Base-by-base conservation (phyloP, 2,888 invertebrate species). In the Odontocolon sp. region DNA sequence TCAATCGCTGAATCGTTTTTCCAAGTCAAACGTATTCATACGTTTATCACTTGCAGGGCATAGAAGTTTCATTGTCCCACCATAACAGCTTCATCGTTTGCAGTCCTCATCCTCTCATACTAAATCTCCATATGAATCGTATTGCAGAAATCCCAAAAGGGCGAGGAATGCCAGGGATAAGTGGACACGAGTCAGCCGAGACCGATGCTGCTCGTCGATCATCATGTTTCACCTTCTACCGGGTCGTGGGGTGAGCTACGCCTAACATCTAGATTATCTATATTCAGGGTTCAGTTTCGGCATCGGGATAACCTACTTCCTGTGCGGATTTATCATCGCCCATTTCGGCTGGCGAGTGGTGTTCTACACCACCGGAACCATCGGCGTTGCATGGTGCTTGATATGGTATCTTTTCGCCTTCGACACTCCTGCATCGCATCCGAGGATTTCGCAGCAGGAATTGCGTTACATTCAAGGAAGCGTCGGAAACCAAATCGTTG, bases 211-310 rank as follows among this genome's bases (percentile, higher is more conserved):
- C 66, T 57, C 78, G 78, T 59, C 78, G 78, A 73, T 75, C 89
- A 84, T 87, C 89, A 88, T 89, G 89, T 88, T 87, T 89, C 89
- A 89, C 83, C 88, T 87, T 83, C 86, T 85, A 84, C 81, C 80
- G 85, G 88, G 84, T 87, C 83, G 80, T 86, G 86, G 87, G 88
- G 88, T 89, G 89, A 88, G 89, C 88, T 81, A 85, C 87, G 84
- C 90, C 87, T 90, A 90, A 90, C 87, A 81, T 87, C 87, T 86
- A 88, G 89, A 86, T 88, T 89, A 84, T 89, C 87, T 88, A 87
- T 88, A 88, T 87, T 82, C 90, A 92, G 94, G 95, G 85, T 95
- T 95, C 91, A 94, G 94, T 87, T 94, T 95, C 84, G 95, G 95
- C 21, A 95, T 95, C 80, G 95, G 95, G 5, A 88, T 95, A 82